Conservation (phyloP, 2,888 invertebrate species). For the Dorcus hopei region DNA sequence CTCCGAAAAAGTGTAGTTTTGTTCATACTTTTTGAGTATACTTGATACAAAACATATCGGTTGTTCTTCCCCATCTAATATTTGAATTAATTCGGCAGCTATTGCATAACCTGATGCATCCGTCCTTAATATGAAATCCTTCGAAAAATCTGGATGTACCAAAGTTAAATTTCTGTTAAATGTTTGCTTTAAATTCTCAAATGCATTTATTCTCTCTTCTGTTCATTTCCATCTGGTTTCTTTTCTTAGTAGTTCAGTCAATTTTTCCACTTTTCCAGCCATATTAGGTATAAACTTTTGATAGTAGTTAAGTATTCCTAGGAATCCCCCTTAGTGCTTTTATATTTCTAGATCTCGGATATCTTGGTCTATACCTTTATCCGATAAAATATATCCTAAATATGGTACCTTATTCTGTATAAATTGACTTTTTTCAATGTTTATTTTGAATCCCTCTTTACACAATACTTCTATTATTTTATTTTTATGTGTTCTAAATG, state of each 20-base stretch:
- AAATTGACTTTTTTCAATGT: not conserved
- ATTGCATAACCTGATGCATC: not conserved
- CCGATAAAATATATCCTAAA: not conserved
- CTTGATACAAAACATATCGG: conserved; percentile 3
- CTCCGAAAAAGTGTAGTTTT: not conserved
- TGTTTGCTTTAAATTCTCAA: not conserved
- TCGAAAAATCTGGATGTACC: too few species aligned
- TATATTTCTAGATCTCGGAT: not conserved
- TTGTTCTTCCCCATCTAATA: not conserved
- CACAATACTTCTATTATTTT: not conserved
- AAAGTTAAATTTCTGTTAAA: not conserved
- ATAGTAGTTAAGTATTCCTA: not conserved
- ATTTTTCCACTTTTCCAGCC: not conserved
- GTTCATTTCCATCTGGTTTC: not conserved
- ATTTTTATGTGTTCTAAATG: not conserved
- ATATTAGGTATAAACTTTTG: not conserved
- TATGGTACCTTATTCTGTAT: not conserved
- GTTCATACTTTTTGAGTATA: not conserved
- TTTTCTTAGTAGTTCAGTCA: not conserved
- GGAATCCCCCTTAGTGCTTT: not conserved
- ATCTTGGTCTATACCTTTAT: not conserved
- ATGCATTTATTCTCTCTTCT: not conserved
- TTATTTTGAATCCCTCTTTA: too few species aligned
- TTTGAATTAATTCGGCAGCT: not conserved
- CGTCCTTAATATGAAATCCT: too few species aligned